A percentile compares a stretch with the other conserved stretches of the same genome.
Evolutionary conservation across 2,113 vertebrate genomes (phyloP).

Genomic region (Plecturocebus donacophilus): DNA sequence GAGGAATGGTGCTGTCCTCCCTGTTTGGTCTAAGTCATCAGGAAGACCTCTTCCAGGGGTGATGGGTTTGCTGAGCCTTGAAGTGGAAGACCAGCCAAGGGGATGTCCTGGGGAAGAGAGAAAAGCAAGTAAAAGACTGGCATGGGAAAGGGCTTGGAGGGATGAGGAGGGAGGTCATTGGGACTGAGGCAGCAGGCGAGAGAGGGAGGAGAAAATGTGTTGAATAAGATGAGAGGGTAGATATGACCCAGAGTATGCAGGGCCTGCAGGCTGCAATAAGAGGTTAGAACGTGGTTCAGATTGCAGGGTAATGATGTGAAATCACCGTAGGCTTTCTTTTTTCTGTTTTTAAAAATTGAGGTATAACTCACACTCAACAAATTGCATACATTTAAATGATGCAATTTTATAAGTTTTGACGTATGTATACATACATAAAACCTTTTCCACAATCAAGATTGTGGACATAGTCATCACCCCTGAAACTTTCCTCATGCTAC

Average conservation of each 20-base stretch:
- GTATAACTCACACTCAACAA: background rate
- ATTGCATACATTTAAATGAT: background rate
- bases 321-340: no score
- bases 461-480: background rate
- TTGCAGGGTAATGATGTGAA: background rate
- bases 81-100: background rate
- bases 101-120: background rate
- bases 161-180: background rate
- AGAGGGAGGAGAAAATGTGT: background rate
- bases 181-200: background rate
- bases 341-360: background rate
- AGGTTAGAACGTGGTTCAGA: background rate
- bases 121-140: background rate
- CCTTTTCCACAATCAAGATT: background rate
- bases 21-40: background rate
- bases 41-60: background rate
- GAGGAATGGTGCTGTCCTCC: background rate
- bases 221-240: background rate
- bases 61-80: background rate
- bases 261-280: background rate
- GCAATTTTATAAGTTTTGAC: background rate
- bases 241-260: background rate
- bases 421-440: background rate
- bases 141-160: background rate
- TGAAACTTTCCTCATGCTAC: background rate